Evolutionary conservation across 2,888 invertebrate species (phyloP), one percentile per base, ranked within the genome.

Genomic region (Scaptomyza tumidula): DNA sequence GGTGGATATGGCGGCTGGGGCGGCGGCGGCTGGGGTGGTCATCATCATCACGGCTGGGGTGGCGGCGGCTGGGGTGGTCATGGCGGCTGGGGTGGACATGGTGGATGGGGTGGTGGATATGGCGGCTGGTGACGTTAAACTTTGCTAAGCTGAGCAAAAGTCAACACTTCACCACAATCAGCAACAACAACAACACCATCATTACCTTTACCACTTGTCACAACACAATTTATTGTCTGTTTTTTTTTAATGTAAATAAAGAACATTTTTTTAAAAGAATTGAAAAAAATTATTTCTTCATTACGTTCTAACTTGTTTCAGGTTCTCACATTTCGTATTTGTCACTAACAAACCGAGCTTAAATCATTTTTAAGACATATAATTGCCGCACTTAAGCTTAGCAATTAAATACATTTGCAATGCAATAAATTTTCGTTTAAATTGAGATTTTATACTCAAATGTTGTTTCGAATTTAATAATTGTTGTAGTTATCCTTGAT

Each of bases 191-290:
- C 39, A 14, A 2, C 39, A 41, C 3, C 14, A 41, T 9, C 14
- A 39, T 39, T 14, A 41, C 39, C 16, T 41, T 44, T 55, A 41
- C 35, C 41, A 33, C 24, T 33, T 45, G 16, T 13, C 29, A 4
- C n/a, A 16, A 33, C 35, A 46, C 24, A 39, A 24, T 43, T 13
- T 14, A 29, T 46, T 41, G 39, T 54, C 44, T 14, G 7, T 35
- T 52, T 49, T 35, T 52, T 49, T 16, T 41, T 37, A 41, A 56
- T 52, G 43, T 80, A 31, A 83, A 83, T 78, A 78, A 78, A 78
- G 71, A 76, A 41, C 56, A 71, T 76, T 41, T 37, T 37, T 82
- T 41, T 52, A 44, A 64, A 75, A 61, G 29, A 16, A 45, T 46
- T 44, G 6, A 29, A 41, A n/a, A 9, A 1, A 0, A 13, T 11